A percentile compares a stretch with the other conserved stretches of the same genome.
phyloP scores from a whole-genome alignment of 2,888 invertebrate species.

The Drosophila algonquin region DNA sequence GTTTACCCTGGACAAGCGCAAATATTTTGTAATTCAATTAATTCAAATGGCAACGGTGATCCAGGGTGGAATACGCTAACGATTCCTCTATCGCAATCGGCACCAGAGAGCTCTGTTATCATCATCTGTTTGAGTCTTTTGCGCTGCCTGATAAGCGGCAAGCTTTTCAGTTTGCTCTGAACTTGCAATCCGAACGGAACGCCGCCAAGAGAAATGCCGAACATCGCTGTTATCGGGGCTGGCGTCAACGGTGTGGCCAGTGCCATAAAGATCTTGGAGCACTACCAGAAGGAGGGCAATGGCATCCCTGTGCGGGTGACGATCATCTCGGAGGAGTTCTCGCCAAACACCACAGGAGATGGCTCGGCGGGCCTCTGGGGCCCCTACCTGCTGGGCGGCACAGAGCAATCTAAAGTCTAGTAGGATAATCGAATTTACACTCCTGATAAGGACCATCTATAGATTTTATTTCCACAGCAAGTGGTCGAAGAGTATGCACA shows the following conservation, averaged over 20 bases:
- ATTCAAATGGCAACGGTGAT: too few relatives aligned
- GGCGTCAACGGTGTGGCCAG: constrained; percentile 90
- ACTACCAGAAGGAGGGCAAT: constrained; percentile 82
- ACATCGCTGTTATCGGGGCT: constrained; percentile 87
- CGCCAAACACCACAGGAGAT: constrained; percentile 91
- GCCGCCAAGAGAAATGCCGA: constrained; percentile 48
- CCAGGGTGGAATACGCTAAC: neutral
- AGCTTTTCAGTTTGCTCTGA: constrained; percentile 14
- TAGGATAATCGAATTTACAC: constrained; percentile 71
- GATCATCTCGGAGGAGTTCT: constrained; percentile 87
- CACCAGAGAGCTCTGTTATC: constrained; percentile 26
- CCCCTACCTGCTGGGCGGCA: constrained; percentile 87
- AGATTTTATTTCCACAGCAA: constrained; percentile 83
- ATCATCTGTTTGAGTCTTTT: neutral
- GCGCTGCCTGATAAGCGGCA: neutral
- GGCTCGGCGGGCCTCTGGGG: constrained; percentile 91
- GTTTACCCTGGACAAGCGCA: too few relatives aligned
- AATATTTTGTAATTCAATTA: too few relatives aligned
- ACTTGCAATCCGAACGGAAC: constrained; percentile 8
- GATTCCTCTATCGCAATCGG: neutral
- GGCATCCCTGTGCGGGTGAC: constrained; percentile 85
- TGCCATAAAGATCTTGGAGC: constrained; percentile 88
- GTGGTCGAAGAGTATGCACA: constrained; percentile 88
- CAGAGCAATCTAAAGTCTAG: constrained; percentile 85
- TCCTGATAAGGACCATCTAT: neutral